Evolutionary conservation across 2,113 vertebrate genomes (phyloP).

Genomic region (Sphaerodactylus townsendi): DNA sequence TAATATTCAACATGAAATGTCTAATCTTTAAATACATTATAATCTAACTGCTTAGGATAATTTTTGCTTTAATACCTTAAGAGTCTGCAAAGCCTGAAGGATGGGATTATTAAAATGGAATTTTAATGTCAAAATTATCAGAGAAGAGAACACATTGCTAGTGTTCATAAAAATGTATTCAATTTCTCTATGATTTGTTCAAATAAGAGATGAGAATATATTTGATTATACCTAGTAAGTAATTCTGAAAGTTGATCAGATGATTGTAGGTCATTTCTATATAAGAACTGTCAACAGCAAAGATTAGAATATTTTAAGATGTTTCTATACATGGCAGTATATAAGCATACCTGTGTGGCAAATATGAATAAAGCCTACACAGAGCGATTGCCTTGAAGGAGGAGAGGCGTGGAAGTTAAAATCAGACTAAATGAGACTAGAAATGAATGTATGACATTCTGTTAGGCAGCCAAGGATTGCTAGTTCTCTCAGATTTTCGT

Average conservation of each 20-base stretch:
- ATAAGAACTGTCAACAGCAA: constrained; percentile 63
- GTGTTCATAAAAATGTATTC: constrained; percentile 82
- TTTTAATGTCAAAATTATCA: constrained; percentile 99
- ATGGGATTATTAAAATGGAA: constrained; percentile 99
- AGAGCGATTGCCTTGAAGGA: constrained; percentile 7
- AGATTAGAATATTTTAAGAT: constrained; percentile 67
- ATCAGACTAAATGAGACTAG: background rate
- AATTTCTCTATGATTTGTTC: constrained; percentile 81
- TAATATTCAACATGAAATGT: constrained; percentile 95
- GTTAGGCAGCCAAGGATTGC: background rate
- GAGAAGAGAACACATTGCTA: constrained; percentile 90
- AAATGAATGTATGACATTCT: background rate
- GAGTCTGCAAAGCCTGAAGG: constrained; percentile 99
- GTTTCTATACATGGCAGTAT: constrained; percentile 36
- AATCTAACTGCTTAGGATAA: constrained; percentile 98
- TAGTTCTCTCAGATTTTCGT: background rate
- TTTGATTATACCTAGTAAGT: constrained; percentile 78
- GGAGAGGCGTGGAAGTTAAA: background rate
- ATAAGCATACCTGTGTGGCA: constrained; percentile 59
- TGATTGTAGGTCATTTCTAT: constrained; percentile 74
- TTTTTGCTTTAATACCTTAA: constrained; percentile 99
- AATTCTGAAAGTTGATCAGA: constrained; percentile 78
- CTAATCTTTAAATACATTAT: constrained; percentile 97
- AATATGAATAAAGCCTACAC: background rate
- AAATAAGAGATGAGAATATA: constrained; percentile 82